Percentiles rank a stretch among this genome's conserved stretches.
phyloP scores from a whole-genome alignment of 2,888 invertebrate species.

The Clitarchus hookeri region DNA sequence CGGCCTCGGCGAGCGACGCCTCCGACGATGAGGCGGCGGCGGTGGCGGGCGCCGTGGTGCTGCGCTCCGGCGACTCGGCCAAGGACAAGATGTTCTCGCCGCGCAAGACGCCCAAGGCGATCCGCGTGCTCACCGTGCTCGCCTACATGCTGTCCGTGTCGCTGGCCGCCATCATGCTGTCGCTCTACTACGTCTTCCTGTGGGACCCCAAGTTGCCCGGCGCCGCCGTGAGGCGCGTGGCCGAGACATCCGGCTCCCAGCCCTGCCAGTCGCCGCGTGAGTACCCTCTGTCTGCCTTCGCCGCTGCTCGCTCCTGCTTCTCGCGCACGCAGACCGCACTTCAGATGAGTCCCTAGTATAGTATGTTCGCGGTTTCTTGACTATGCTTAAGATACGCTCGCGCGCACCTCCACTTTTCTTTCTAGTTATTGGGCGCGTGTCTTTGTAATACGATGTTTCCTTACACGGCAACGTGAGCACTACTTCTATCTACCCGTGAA shows the following conservation, averaged over 20 bases:
- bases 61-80: conserved; percentile 22
- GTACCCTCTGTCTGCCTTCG: too few relatives aligned
- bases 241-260: background rate
- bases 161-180: conserved; percentile 79
- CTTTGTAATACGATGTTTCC: too few relatives aligned
- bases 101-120: conserved; percentile 47
- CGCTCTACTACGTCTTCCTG: conserved; percentile 79
- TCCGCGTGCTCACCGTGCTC: conserved; percentile 75
- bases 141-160: conserved; percentile 85
- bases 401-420: too few relatives aligned
- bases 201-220: conserved; percentile 71
- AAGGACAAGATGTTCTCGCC: conserved; percentile 37
- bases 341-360: too few relatives aligned
- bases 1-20: background rate
- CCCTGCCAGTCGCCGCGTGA: background rate
- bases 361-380: too few relatives aligned
- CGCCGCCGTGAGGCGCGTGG: background rate
- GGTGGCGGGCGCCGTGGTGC: background rate
- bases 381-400: too few relatives aligned
- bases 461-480: too few relatives aligned
- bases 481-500: too few relatives aligned
- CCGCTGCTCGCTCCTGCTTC: too few relatives aligned
- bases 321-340: too few relatives aligned
- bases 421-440: too few relatives aligned
- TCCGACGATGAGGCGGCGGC: background rate